Evolutionary conservation across 2,888 invertebrate genomes (phyloP), one percentile per base, ranked within the genome.

Genomic region (Conchocele bisecta): DNA sequence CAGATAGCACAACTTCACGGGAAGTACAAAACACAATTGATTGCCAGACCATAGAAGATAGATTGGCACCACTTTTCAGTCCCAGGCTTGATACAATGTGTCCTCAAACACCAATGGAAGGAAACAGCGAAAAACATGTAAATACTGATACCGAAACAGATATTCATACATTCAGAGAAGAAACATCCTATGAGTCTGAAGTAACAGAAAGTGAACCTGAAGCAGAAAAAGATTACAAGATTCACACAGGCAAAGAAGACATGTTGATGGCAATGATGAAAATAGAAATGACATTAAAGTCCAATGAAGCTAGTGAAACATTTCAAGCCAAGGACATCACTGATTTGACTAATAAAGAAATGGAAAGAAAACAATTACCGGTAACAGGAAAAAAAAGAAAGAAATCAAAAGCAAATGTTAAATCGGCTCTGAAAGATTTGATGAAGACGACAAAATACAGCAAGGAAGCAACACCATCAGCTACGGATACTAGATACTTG

Each of bases 381-480:
- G n/a, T n/a, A n/a, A n/a, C n/a, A n/a, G 56, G 51, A 51, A 37
- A 44, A 29, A 35, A 44, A 20, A 51, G 51, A 46, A 41, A 29
- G 35, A 57, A 68, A 50, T 39, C 59, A n/a, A 75, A 60, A 37
- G 33, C 54, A 17, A 57, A 53, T 20, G 56, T 71, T 4, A 60
- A 53, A 26, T 59, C 60, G 50, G 73, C 50, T 26, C 37, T 77
- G 17, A 77, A 67, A 68, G 77, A 77, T 48, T 57, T 77, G 2
- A 65, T 67, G 35, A 77, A 71, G 61, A 74, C 74, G 28, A 77
- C 77, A n/a, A n/a, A n/a, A n/a, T n/a, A n/a, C n/a, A n/a, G n/a
- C n/a, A n/a, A n/a, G n/a, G n/a, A n/a, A n/a, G n/a, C n/a, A n/a
- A n/a, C n/a, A n/a, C n/a, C n/a, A n/a, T n/a, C n/a, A 15, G 26